Percentiles rank a stretch among this genome's conserved stretches.
Evolutionary conservation across 2,888 invertebrate genomes (phyloP).

Genomic region (Chymomyza amoena): DNA sequence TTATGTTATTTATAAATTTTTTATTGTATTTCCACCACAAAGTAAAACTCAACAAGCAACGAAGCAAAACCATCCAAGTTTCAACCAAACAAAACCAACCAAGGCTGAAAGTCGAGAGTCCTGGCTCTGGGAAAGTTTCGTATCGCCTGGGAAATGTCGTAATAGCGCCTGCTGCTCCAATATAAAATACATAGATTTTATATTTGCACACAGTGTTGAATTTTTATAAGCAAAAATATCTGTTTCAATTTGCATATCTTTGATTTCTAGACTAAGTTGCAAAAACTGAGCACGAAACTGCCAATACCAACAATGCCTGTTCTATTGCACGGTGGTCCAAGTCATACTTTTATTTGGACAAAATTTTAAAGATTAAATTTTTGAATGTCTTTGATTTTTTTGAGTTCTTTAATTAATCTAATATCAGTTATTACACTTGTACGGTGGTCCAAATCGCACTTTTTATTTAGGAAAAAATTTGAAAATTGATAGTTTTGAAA

Average conservation of each 20-base stretch:
- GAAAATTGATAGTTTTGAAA: no score
- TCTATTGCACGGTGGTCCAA: no score
- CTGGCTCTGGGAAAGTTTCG: constrained; percentile 8
- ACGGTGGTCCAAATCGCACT: no score
- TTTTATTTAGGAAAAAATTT: no score
- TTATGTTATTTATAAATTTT: constrained; percentile 65
- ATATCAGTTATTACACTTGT: no score
- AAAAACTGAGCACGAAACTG: neutral
- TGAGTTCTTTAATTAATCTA: no score
- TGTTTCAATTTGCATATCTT: constrained; percentile 74
- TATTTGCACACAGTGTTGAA: constrained; percentile 11
- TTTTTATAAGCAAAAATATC: constrained; percentile 53
- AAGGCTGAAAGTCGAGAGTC: neutral
- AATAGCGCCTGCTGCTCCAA: constrained; percentile 57
- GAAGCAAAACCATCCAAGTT: neutral
- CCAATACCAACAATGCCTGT: neutral
- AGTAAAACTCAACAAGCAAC: neutral
- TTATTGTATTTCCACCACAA: constrained; percentile 45
- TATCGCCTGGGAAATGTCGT: constrained; percentile 63
- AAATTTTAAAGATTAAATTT: no score
- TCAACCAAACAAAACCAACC: neutral
- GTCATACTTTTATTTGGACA: no score
- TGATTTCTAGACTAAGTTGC: constrained; percentile 47
- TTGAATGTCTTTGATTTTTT: no score
- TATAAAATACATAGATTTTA: constrained; percentile 56